Conservation (phyloP, 2,888 invertebrate species). For the Heteropelma amictum region DNA sequence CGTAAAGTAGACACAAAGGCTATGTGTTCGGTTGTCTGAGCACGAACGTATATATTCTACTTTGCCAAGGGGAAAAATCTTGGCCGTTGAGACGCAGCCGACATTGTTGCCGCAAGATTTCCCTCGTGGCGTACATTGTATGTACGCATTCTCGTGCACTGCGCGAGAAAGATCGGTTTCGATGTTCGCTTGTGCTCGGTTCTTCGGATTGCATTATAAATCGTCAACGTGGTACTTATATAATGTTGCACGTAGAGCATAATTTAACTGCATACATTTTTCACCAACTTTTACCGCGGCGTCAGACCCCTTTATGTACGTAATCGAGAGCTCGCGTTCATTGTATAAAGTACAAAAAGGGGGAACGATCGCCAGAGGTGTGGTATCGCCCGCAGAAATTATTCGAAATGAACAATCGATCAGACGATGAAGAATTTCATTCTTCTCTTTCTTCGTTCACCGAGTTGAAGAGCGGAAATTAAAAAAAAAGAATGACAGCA, state of each 20-base stretch:
- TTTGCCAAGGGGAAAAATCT: constrained; percentile 30
- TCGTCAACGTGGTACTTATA: constrained; percentile 58
- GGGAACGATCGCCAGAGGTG: constrained; percentile 16
- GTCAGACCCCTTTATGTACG: constrained; percentile 7
- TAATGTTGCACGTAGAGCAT: constrained; percentile 59
- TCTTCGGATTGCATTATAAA: constrained; percentile 60
- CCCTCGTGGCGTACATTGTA: constrained; percentile 56
- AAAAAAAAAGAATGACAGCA: no score
- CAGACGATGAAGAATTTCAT: constrained; percentile 2
- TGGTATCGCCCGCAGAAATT: constrained; percentile 20
- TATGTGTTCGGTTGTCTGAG: constrained; percentile 23
- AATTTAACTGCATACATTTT: constrained; percentile 59
- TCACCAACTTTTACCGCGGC: constrained; percentile 38
- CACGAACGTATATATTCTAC: constrained; percentile 23
- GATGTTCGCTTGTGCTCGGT: constrained; percentile 30
- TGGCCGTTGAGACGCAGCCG: constrained; percentile 33
- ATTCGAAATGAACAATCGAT: constrained; percentile 11
- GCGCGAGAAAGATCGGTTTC: constrained; percentile 37
- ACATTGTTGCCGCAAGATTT: constrained; percentile 56
- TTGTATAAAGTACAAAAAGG: constrained; percentile 9
- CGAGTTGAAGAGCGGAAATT: no score
- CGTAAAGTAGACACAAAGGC: constrained; percentile 8
- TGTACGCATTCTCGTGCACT: neutral
- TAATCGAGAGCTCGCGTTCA: constrained; percentile 31
- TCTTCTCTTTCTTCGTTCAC: neutral